Percentiles rank a stretch among this genome's conserved stretches.
Evolutionary conservation across 2,797 vertebrate species (phyloP).

Genomic region (Falco biarmicus): DNA sequence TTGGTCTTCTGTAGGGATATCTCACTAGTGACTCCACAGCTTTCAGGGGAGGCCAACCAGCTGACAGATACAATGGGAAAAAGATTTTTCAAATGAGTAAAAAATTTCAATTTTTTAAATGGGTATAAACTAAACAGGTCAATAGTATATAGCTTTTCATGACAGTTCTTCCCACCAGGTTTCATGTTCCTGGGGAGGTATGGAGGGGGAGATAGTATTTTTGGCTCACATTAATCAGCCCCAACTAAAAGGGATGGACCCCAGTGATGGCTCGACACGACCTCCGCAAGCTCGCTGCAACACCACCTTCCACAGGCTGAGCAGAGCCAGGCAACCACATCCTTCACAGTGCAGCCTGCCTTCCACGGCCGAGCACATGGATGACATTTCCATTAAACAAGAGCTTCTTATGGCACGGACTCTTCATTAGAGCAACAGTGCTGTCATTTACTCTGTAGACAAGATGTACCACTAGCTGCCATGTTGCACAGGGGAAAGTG

Average conservation of each 20-base stretch:
- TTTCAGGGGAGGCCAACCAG: background rate
- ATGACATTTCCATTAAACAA: background rate
- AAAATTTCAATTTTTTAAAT: background rate
- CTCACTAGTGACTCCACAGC: background rate
- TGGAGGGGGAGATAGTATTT: background rate
- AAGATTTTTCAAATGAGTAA: background rate
- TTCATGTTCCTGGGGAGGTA: background rate
- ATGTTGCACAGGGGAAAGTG: background rate
- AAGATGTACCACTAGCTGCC: background rate
- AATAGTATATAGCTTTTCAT: background rate
- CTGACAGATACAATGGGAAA: background rate
- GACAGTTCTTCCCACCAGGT: background rate
- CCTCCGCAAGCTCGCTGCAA: background rate
- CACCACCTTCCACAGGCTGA: background rate
- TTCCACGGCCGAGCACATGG: fast-evolving
- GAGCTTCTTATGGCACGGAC: background rate
- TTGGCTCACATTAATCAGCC: background rate
- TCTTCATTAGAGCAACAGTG: background rate
- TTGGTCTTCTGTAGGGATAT: background rate
- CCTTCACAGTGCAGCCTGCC: background rate
- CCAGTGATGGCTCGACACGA: background rate
- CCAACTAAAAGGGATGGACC: background rate
- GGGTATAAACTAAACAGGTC: background rate
- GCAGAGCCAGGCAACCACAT: background rate
- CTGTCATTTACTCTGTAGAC: background rate